phyloP scores from a whole-genome alignment of 2,797 vertebrate species.

The Lagorchestes hirsutus region DNA sequence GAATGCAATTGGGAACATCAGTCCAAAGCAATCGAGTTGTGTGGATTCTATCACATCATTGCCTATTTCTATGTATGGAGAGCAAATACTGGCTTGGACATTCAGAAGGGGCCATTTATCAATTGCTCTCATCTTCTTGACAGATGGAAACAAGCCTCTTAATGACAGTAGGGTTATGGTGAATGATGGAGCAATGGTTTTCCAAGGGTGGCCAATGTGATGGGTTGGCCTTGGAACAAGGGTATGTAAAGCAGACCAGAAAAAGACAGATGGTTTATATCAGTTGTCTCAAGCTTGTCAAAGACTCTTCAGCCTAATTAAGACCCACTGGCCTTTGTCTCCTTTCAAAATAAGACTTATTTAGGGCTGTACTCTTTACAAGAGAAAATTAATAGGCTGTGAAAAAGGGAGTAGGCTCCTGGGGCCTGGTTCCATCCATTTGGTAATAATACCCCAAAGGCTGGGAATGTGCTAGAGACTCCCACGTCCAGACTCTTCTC shows the following conservation, averaged over 20 bases:
- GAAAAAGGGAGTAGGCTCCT: slow-evolving; percentile 14
- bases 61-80: background rate
- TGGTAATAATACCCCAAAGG: background rate
- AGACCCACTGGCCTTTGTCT: slow-evolving; percentile 5
- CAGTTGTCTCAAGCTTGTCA: slow-evolving; percentile 1
- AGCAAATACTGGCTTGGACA: background rate
- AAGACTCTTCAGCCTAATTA: background rate
- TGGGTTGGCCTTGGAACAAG: background rate
- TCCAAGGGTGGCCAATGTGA: background rate
- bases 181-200: background rate
- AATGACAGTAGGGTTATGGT: background rate
- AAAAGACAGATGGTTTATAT: slow-evolving; percentile 1
- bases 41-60: background rate
- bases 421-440: background rate
- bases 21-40: background rate
- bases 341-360: slow-evolving; percentile 14
- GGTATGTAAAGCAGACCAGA: background rate
- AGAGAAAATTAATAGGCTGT: slow-evolving; percentile 9
- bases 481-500: background rate
- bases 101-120: background rate
- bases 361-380: background rate
- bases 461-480: background rate
- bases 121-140: background rate
- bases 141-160: background rate
- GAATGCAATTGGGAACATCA: background rate